A percentile compares a stretch with the other conserved stretches of the same genome.
These are phyloP conservation scores for Varecia variegata DNA, from an alignment of 2,797 vertebrate genomes.

Conservation along the genomic window DNA sequence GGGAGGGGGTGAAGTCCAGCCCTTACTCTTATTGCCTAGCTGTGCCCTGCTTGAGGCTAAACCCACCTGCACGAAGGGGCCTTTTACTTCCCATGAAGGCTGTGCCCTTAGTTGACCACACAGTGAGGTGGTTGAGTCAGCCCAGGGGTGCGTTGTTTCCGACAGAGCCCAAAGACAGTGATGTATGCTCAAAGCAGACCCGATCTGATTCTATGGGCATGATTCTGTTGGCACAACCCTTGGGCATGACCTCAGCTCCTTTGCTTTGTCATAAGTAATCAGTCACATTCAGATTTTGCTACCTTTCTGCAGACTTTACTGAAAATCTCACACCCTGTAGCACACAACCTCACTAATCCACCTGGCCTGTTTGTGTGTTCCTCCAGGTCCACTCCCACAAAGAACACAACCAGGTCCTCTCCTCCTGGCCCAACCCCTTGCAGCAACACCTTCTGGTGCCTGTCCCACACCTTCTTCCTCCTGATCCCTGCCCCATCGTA, in stretches of 20 bases:
- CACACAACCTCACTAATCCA: not conserved
- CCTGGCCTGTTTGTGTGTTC: not conserved
- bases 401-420: not conserved
- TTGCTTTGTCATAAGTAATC: not conserved
- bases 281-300: not conserved
- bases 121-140: not conserved
- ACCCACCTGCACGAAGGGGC: not conserved
- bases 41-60: not conserved
- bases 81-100: not conserved
- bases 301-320: not conserved
- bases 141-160: rapidly evolving
- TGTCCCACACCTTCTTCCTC: not conserved
- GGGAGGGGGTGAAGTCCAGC: not conserved
- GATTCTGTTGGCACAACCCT: not conserved
- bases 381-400: not conserved
- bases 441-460: too few species aligned
- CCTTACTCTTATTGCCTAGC: not conserved
- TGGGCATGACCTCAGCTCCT: not conserved
- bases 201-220: rapidly evolving
- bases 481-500: too few species aligned
- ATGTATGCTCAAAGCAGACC: not conserved
- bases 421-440: not conserved
- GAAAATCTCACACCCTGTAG: not conserved
- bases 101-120: not conserved
- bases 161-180: not conserved